Base-by-base conservation (phyloP, 2,113 vertebrate genomes). In the Corynorhinus townsendii region DNA sequence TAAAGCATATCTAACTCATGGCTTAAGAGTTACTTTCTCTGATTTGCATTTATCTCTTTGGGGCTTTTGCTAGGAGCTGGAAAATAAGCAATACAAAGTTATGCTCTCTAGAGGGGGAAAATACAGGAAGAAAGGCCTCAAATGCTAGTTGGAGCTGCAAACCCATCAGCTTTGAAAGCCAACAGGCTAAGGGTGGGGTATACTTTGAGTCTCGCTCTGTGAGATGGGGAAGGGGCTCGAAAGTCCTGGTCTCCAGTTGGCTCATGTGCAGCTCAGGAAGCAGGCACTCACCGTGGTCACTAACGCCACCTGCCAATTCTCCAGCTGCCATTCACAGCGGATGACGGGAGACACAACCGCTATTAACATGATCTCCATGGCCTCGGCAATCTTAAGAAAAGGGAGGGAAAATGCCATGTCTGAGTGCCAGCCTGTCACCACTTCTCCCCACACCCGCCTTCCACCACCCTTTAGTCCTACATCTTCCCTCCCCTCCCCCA, bases 361-460 rank as follows among this genome's bases (percentile, higher is more conserved):
- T 69, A 99, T 97, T 19, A 99, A 94, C 99, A 99, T 99, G 98
- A 99, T 99, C 98, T 99, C 99, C 99, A 99, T 99, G 11, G 99
- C 99, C 97, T 99, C 99, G 0, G 98, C 98, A 7, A 99, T 98
- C 99, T 99, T 76, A 1, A 54, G 0, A 20, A 30, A 72, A 49
- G 96, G 79, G 35, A 45, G 11, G 52, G 30, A 0, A 69, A 76
- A 33, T 0, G 11, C 3, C 15, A 1, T 0, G 17, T 49, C 52
- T 15, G 1, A 54, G 86, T 1, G 49, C 33, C 5, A 2, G 38
- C 3, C 33, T 15, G 52, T 38, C 22, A 0, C 8, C 20, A 30
- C 11, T 30, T 11, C 86, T 11, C 35, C 59, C 56, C 45, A 16
- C 0, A 5, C 9, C 62, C 28, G 64, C 26, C 73, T 72, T 16